Conservation (phyloP, 2,797 vertebrate species). For the Sciaenops ocellatus region DNA sequence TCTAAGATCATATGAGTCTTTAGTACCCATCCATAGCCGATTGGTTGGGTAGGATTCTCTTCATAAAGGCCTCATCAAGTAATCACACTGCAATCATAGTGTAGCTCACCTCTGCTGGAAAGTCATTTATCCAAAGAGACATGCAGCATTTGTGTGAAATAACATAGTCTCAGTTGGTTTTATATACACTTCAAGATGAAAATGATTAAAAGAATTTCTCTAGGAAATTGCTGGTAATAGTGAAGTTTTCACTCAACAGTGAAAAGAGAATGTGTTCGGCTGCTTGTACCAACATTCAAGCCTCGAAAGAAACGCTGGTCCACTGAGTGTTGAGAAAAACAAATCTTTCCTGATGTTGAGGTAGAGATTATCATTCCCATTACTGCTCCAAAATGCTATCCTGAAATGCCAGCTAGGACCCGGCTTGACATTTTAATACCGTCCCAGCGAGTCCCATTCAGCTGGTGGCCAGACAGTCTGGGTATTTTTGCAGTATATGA, state of each 20-base stretch:
- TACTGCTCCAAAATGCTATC: not conserved
- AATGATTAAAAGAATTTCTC: slow-evolving; percentile 34
- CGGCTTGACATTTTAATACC: not conserved
- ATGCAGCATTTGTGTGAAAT: slow-evolving; percentile 6
- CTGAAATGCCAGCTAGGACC: not conserved
- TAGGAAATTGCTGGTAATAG: slow-evolving; percentile 16
- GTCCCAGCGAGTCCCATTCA: not conserved
- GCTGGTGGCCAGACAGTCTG: not conserved
- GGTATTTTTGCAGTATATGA: not conserved
- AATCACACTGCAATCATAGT: slow-evolving; percentile 66
- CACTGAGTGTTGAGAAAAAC: slow-evolving; percentile 34
- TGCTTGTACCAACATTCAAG: slow-evolving; percentile 48
- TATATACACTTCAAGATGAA: slow-evolving; percentile 43
- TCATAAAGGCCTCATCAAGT: slow-evolving; percentile 29
- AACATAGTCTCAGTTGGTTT: slow-evolving; percentile 23
- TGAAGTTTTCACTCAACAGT: slow-evolving; percentile 42
- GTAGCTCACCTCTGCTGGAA: slow-evolving; percentile 25
- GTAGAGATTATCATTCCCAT: slow-evolving; percentile 57
- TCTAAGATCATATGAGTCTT: slow-evolving; percentile 4
- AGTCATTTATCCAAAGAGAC: slow-evolving; percentile 23
- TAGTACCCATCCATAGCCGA: not conserved
- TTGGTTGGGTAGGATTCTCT: slow-evolving; percentile 17
- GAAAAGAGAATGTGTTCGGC: slow-evolving; percentile 32
- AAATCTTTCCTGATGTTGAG: slow-evolving; percentile 57
- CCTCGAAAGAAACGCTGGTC: slow-evolving; percentile 44